Base-by-base conservation (phyloP, 2,113 vertebrate genomes). In the Oncorhynchus clarkii region DNA sequence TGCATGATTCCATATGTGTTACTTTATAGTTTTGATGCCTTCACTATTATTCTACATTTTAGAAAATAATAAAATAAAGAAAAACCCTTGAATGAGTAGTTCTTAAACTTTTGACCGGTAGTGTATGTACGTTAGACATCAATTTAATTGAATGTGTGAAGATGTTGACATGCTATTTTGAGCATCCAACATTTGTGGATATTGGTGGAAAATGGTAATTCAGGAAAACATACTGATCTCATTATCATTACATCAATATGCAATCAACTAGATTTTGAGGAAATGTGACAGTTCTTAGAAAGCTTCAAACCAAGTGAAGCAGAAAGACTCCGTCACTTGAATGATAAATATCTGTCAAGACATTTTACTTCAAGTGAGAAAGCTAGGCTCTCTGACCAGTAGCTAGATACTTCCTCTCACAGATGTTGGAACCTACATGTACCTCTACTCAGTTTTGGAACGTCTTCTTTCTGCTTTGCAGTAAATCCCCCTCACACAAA, bases 331-430 rank as follows among this genome's bases (percentile, higher is more conserved):
- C 18, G 31, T 69, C 34, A 24, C 70, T 75, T 74, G 39, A 84
- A 81, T 73, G 74, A 78, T 27, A 51, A 71, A 51, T 85, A 71
- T 83, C 78, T 76, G 78, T 83, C 74, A 79, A 74, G 70, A 51
- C 72, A 70, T 77, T 73, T 81, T 84, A 29, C 64, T 54, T 82
- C 77, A 67, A 77, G 73, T 72, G 78, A 78, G 45, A 68, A 79
- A 78, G 45, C 39, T 2, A 14, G 45, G 18, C 24, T 75, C 39
- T 45, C 79, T 78, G 70, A 74, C 72, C 82, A 2, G 18, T 16
- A 79, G 81, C 68, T 11, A 54, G 11, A 66, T 29, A 27, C 24
- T 67, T 69, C 4, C 29, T 48, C 27, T 65, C 67, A 67, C 67
- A 54, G 72, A 12, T 57, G 9, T 45, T 45, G 39, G 9, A 45